Evolutionary conservation across 2,888 invertebrate genomes (phyloP).

Genomic region (Mayetiola destructor): DNA sequence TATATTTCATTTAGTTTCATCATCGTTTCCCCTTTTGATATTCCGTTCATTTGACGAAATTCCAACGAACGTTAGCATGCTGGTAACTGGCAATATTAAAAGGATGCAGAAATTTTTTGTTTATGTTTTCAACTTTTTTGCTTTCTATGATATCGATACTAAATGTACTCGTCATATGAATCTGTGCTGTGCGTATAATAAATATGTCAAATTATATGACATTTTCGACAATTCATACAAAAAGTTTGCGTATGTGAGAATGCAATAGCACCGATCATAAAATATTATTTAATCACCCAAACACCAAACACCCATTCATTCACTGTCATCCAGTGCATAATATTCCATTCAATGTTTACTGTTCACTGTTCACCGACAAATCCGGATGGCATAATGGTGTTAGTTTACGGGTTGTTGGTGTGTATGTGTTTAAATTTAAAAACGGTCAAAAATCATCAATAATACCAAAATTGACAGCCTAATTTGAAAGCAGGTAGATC

Average conservation of each 20-base stretch:
- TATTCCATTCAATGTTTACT: neutral
- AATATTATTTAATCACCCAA: too few relatives aligned
- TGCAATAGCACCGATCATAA: neutral
- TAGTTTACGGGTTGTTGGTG: neutral
- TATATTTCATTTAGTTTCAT: too few relatives aligned
- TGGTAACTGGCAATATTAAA: too few relatives aligned
- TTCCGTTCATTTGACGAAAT: too few relatives aligned
- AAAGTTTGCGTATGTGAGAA: neutral
- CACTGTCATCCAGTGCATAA: too few relatives aligned
- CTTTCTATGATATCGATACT: neutral
- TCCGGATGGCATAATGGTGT: neutral
- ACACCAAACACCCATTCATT: neutral
- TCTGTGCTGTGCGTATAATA: too few relatives aligned
- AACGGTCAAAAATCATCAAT: slow-evolving; percentile 15
- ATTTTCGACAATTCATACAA: slow-evolving; percentile 4
- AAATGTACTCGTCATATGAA: neutral
- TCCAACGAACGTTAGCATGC: too few relatives aligned
- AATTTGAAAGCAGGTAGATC: slow-evolving; percentile 11
- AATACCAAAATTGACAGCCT: slow-evolving; percentile 13
- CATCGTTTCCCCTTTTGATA: too few relatives aligned
- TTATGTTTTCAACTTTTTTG: too few relatives aligned
- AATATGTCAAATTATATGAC: slow-evolving; percentile 9
- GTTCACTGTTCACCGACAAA: neutral
- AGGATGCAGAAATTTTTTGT: too few relatives aligned
- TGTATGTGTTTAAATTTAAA: neutral